Evolutionary conservation across 2,797 vertebrate genomes (phyloP).

Genomic region (Tragelaphus eurycerus): DNA sequence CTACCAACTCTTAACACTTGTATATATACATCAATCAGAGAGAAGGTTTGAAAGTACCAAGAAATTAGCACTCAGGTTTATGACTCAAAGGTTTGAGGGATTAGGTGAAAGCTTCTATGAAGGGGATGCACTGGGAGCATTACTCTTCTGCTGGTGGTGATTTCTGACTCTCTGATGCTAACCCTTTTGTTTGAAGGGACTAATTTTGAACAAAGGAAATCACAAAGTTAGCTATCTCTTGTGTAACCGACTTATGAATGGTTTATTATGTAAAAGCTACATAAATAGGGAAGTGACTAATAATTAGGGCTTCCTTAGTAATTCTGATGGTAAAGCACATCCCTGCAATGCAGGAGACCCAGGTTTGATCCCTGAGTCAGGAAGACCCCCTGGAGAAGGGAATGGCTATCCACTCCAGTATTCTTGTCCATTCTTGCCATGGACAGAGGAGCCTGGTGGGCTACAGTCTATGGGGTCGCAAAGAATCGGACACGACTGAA

Average conservation of each 20-base stretch:
- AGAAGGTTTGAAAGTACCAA: neutral
- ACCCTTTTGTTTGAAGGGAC: neutral
- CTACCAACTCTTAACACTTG: neutral
- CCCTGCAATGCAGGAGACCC: neutral
- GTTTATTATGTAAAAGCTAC: neutral
- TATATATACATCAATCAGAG: neutral
- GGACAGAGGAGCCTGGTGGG: neutral
- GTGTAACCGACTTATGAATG: neutral
- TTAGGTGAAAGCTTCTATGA: neutral
- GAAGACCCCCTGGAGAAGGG: neutral
- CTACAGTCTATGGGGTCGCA: neutral
- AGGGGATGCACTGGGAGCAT: neutral
- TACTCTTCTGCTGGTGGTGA: neutral
- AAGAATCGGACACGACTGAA: neutral
- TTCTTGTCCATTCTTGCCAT: neutral
- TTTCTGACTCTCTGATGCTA: neutral
- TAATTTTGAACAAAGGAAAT: neutral
- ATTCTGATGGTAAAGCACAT: neutral
- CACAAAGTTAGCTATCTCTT: neutral
- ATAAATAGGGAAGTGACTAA: neutral
- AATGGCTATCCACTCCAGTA: neutral
- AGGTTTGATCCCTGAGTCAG: neutral
- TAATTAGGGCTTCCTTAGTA: neutral
- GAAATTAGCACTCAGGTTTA: neutral
- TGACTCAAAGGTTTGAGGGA: neutral